These are phyloP conservation scores for Gisinianus flammeolus DNA, from an alignment of 2,888 invertebrate species.

Conservation along the genomic window DNA sequence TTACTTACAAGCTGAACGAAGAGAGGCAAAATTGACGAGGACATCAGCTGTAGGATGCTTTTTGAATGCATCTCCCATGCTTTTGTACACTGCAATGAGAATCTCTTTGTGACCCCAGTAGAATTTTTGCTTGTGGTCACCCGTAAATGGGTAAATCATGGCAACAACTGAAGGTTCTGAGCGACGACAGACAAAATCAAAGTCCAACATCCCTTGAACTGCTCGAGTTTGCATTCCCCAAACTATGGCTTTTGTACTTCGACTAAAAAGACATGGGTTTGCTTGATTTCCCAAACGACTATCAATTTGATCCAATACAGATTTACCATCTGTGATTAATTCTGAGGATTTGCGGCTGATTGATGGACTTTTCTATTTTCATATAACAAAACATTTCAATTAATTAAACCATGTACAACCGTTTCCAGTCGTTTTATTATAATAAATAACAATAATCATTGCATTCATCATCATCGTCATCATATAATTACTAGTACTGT, in stretches of 20 bases:
- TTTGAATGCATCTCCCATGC: constrained; percentile 94
- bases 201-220: constrained; percentile 92
- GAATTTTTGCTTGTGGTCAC: constrained; percentile 98
- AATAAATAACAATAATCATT: no score
- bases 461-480: not conserved
- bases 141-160: constrained; percentile 97
- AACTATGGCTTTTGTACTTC: constrained; percentile 87
- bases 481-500: no score
- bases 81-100: constrained; percentile 90
- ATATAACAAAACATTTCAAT: not conserved
- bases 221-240: constrained; percentile 99
- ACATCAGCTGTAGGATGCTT: constrained; percentile 95
- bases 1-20: constrained; percentile 97
- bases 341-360: constrained; percentile 54
- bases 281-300: constrained; percentile 59
- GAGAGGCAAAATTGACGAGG: constrained; percentile 95
- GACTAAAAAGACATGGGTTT: constrained; percentile 70
- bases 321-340: constrained; percentile 42
- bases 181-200: constrained; percentile 91
- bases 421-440: no score
- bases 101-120: constrained; percentile 99
- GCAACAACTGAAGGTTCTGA: constrained; percentile 88
- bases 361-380: constrained; percentile 54
- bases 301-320: constrained; percentile 57
- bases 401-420: not conserved